Evolutionary conservation across 2,888 invertebrate genomes (phyloP), one percentile per base, ranked within the genome.

Genomic region (Cephus sareptanus): DNA sequence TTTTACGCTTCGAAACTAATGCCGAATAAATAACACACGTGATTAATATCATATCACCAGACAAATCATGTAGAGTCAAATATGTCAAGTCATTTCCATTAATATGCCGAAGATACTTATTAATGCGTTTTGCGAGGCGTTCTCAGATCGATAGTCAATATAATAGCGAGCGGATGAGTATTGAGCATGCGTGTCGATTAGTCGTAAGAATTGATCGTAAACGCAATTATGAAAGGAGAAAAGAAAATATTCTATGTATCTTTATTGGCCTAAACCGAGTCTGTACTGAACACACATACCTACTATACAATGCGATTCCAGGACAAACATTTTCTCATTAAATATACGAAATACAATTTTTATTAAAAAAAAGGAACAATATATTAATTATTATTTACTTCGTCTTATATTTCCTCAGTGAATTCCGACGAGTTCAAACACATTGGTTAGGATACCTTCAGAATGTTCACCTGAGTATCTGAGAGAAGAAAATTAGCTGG

Each of bases 241-340:
- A 74, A 34, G 15, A 13, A 35, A 35, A 74, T 74, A n/a, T 74
- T 74, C 37, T 12, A 80, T 77, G 79, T 85, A 81, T 85, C 76
- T 81, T 85, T 77, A 78, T 85, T 85, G 87, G 87, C 87, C 88
- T 88, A 88, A 87, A 79, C 77, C 73, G 33, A 81, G 69, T 82
- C 79, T 81, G 76, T 81, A 83, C 78, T 74, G 78, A 75, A 81
- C 79, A 74, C 35, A 81, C 74, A 77, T 80, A 77, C 76, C 74
- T 75, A 81, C 79, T 71, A 76, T 80, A 81, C 79, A 76, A 76
- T 78, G 75, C 74, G 75, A 82, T 80, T 79, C 76, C 75, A 77
- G 73, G 79, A 77, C 30, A 71, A 70, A 71, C 74, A 80, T 80
- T 80, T 85, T 84, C 78, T 82, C 81, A 82, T 80, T 73, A 79